Percentiles rank a stretch among this genome's conserved stretches.
These are phyloP conservation scores for Luffia ferchaultella DNA, from an alignment of 2,888 invertebrate species.

Conservation along the genomic window DNA sequence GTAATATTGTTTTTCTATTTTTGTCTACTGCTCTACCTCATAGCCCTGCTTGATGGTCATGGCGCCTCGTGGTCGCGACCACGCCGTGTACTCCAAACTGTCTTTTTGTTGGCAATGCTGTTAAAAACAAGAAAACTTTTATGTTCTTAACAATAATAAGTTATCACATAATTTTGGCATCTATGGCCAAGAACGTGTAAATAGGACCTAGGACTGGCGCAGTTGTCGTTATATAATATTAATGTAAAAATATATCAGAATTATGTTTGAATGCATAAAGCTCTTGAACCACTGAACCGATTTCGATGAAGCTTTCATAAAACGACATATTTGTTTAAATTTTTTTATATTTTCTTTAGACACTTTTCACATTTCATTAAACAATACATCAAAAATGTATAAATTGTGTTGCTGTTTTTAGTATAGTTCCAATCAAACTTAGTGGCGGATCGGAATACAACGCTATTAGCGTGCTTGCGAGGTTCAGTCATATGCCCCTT, in stretches of 20 bases:
- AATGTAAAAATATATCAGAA: conserved; percentile 3
- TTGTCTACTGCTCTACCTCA: conserved; percentile 39
- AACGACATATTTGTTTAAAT: no score
- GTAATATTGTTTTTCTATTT: neutral
- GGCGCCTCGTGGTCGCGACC: conserved; percentile 64
- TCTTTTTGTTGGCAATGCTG: conserved; percentile 71
- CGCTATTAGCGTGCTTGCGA: no score
- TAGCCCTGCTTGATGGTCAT: conserved; percentile 70
- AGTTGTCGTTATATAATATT: neutral
- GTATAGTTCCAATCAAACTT: no score
- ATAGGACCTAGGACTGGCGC: neutral
- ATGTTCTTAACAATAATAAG: conserved; percentile 11
- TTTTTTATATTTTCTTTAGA: no score
- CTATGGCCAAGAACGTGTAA: conserved; percentile 6
- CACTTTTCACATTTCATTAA: no score
- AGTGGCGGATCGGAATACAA: no score
- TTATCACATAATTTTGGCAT: conserved; percentile 2
- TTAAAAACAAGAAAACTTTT: conserved; percentile 46
- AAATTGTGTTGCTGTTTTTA: no score
- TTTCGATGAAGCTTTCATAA: no score
- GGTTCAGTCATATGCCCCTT: no score
- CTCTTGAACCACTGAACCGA: no score
- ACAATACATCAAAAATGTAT: no score
- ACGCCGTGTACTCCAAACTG: conserved; percentile 66
- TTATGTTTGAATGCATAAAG: no score